phyloP scores from a whole-genome alignment of 2,888 invertebrate species.

The Eupithecia abbreviata region DNA sequence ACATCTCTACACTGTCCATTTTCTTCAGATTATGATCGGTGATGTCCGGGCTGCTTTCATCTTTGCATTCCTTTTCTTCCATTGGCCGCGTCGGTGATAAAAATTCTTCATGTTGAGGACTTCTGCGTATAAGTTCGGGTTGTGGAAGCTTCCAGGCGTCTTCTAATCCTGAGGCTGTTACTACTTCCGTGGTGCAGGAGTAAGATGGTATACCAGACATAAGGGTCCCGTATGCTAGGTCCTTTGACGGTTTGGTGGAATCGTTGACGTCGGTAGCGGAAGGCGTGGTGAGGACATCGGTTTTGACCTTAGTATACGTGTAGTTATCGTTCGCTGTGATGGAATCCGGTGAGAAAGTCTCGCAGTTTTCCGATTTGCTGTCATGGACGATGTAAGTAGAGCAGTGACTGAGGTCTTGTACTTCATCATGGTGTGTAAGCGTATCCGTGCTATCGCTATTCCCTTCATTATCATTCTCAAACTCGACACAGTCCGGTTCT shows the following conservation, averaged over 20 bases:
- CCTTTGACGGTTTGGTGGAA: constrained; percentile 72
- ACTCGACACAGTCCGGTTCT: constrained; percentile 67
- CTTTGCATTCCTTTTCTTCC: constrained; percentile 44
- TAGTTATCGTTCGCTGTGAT: constrained; percentile 72
- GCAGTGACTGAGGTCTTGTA: constrained; percentile 68
- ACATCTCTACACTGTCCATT: constrained; percentile 75
- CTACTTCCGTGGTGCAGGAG: constrained; percentile 69
- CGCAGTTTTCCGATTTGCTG: constrained; percentile 70
- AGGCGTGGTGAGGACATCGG: constrained; percentile 61
- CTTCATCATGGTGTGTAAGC: constrained; percentile 72
- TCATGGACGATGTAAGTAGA: constrained; percentile 77
- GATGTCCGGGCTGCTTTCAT: constrained; percentile 57
- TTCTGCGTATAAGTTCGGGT: constrained; percentile 70
- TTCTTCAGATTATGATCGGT: constrained; percentile 61
- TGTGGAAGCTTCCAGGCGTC: constrained; percentile 69
- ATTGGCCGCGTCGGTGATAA: constrained; percentile 57
- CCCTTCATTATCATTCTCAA: constrained; percentile 60
- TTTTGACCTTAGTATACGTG: constrained; percentile 74
- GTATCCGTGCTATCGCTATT: constrained; percentile 75
- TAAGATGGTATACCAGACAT: constrained; percentile 71
- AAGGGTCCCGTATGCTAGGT: constrained; percentile 72
- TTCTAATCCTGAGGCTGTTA: constrained; percentile 59
- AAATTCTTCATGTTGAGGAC: constrained; percentile 58
- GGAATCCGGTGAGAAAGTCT: constrained; percentile 75
- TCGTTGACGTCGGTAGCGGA: constrained; percentile 66